Evolutionary conservation across 2,888 invertebrate species (phyloP).

Genomic region (Polydrusus cervinus): DNA sequence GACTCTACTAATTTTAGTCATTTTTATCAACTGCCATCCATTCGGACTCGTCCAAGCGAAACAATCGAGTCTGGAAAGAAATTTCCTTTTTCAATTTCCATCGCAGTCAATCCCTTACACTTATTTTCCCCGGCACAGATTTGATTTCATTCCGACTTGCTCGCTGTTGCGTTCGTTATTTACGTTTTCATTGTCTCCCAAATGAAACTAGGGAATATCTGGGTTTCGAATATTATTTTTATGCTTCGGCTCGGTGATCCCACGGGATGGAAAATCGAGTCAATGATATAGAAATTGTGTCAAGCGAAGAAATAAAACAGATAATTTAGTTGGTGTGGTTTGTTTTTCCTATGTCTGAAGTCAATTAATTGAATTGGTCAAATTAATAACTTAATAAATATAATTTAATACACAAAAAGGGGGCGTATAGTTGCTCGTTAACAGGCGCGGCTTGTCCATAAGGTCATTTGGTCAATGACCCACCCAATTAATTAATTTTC

Average conservation of each 20-base stretch:
- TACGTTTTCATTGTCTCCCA: constrained; percentile 70
- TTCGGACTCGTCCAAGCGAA: constrained; percentile 66
- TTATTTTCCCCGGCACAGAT: constrained; percentile 72
- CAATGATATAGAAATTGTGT: constrained; percentile 18
- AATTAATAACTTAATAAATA: no score
- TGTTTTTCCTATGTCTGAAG: background rate
- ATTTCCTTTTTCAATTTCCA: constrained; percentile 74
- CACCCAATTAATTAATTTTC: no score
- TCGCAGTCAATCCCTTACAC: constrained; percentile 71
- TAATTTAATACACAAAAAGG: no score
- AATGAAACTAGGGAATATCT: constrained; percentile 68
- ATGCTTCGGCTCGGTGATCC: constrained; percentile 8
- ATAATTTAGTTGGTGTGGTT: background rate
- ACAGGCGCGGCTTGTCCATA: no score
- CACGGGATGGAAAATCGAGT: constrained; percentile 17
- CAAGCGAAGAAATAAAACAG: background rate
- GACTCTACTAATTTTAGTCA: constrained; percentile 26
- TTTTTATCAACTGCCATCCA: constrained; percentile 36
- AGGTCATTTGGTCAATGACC: no score
- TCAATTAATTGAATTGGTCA: no score
- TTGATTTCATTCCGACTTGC: constrained; percentile 70
- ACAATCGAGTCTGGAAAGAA: constrained; percentile 73
- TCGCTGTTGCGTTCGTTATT: constrained; percentile 67
- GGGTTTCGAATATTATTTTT: constrained; percentile 55
- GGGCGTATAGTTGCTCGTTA: no score